phyloP scores from a whole-genome alignment of 1,140 invertebrate species.

The Drosophila setifemur region DNA sequence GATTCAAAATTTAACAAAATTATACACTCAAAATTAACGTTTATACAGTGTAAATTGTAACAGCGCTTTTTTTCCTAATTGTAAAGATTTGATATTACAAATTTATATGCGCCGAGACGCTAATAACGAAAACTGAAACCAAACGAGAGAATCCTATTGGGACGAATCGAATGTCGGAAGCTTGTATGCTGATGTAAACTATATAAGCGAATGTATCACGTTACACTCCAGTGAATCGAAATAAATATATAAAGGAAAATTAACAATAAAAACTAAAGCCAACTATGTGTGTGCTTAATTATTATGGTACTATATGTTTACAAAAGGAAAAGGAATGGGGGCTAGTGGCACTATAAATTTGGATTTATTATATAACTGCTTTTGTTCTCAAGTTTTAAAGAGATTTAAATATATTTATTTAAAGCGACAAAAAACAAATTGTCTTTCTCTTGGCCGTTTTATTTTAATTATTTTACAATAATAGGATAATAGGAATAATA shows the following conservation, averaged over 20 bases:
- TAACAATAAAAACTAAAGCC: slow-evolving; percentile 52
- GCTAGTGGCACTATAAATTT: no score
- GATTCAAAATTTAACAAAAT: slow-evolving; percentile 47
- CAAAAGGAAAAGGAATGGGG: no score
- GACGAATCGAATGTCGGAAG: slow-evolving; percentile 21
- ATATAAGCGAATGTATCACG: slow-evolving; percentile 69
- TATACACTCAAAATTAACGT: slow-evolving; percentile 38
- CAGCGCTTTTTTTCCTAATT: slow-evolving; percentile 73
- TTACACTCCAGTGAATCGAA: slow-evolving; percentile 64
- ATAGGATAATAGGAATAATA: no score
- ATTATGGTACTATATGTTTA: no score
- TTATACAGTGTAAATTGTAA: slow-evolving; percentile 53
- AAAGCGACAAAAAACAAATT: no score
- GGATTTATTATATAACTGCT: no score
- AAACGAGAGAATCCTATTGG: slow-evolving; percentile 20
- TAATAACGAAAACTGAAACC: slow-evolving; percentile 25
- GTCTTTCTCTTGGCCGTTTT: no score
- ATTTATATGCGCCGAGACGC: slow-evolving; percentile 67
- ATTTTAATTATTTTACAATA: no score
- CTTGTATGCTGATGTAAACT: slow-evolving; percentile 46
- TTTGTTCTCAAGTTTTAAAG: no score
- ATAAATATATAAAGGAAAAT: slow-evolving; percentile 70
- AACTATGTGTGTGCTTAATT: background rate
- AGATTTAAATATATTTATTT: no score
- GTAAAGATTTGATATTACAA: slow-evolving; percentile 78